Conservation (phyloP, 1,140 invertebrate genomes). For the Leptoteleia sp. region DNA sequence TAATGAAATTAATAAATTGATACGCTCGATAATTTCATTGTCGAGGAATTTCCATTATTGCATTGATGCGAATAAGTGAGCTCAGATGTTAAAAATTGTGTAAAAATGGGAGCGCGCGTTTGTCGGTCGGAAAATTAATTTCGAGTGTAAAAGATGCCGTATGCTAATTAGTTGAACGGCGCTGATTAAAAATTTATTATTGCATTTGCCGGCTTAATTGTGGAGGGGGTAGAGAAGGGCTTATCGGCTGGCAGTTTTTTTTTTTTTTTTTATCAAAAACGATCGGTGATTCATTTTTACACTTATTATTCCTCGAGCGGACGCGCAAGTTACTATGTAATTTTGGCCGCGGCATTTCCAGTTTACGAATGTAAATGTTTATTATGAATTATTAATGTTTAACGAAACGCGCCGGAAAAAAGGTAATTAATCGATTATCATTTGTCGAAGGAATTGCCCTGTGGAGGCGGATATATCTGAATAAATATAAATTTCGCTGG, state of each 20-base stretch:
- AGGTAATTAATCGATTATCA: not conserved
- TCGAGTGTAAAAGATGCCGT: slow-evolving; percentile 28
- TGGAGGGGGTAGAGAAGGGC: too few relatives aligned
- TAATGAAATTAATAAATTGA: slow-evolving; percentile 47
- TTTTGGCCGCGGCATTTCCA: slow-evolving; percentile 8
- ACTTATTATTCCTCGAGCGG: too few relatives aligned
- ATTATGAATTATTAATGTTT: not conserved
- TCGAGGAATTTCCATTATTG: slow-evolving; percentile 24
- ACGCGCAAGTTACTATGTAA: not conserved
- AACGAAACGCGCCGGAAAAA: not conserved
- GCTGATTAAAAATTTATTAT: slow-evolving; percentile 45
- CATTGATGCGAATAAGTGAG: slow-evolving; percentile 21
- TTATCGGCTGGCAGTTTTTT: slow-evolving; percentile 28
- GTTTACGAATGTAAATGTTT: slow-evolving; percentile 3
- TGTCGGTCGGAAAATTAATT: slow-evolving; percentile 14
- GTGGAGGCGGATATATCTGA: too few relatives aligned
- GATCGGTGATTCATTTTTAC: too few relatives aligned
- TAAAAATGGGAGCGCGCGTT: slow-evolving; percentile 12
- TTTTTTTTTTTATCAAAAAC: too few relatives aligned
- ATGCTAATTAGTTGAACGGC: slow-evolving; percentile 26
- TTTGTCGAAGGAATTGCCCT: not conserved
- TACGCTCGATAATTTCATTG: slow-evolving; percentile 42
- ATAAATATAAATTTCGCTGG: not conserved
- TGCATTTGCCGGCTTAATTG: slow-evolving; percentile 41
- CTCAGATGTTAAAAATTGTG: slow-evolving; percentile 10